Base-by-base conservation (phyloP, 2,888 invertebrate species). In the Elegia similella region DNA sequence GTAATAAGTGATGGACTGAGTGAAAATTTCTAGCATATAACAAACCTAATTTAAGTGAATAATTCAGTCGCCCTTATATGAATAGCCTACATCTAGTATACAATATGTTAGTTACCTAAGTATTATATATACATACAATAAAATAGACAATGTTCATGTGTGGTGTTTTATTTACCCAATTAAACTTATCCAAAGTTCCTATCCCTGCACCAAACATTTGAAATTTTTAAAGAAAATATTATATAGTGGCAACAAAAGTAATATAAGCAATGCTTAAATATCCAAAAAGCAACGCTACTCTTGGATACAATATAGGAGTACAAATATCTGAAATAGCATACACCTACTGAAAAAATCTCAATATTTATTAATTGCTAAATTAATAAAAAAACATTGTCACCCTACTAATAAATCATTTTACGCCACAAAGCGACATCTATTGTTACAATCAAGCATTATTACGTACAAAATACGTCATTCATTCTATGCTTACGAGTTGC, bases 111-210 rank as follows among this genome's bases (percentile, higher is more conserved):
- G 75, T 70, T 16, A 59, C 72, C 48, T 86, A 89, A 88, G 88
- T 82, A 84, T 85, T 75, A 85, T 82, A 85, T 75, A 83, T 84
- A 84, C 79, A 82, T 83, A 85, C 80, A 86, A 85, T 88, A 87
- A 86, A 86, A 88, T 89, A 90, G 88, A 84, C 85, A 88, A 87
- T 89, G 89, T 89, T 90, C 86, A 78, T 16, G 62, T 53, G 13
- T 43, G 57, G 67, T 61, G 80, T 87, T 88, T 88, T 65, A 81
- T 83, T 86, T 78, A 17, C 3, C 16, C 1, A 34, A 34, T 34
- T 10, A 12, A 10, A 34, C 32, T 5, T 32, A 7, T 8, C 12
- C n/a, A n/a, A n/a, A n/a, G n/a, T n/a, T n/a, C n/a, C n/a, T n/a
- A n/a, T n/a, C n/a, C n/a, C n/a, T n/a, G n/a, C n/a, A n/a, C 23